phyloP scores from a whole-genome alignment of 2,797 vertebrate species.

The Macropus fuliginosus region DNA sequence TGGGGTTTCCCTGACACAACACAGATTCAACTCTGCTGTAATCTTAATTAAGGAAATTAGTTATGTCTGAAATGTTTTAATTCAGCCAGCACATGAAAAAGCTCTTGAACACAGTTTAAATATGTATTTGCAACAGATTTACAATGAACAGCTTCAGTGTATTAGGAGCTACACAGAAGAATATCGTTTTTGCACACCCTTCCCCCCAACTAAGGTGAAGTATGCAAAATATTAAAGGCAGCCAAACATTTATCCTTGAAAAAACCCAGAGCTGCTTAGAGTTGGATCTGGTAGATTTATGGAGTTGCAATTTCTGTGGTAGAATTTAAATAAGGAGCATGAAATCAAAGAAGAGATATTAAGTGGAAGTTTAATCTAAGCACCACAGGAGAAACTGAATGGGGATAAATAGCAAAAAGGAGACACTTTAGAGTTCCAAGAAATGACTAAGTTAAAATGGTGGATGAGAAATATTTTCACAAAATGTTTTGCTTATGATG shows the following conservation, averaged over 20 bases:
- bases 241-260: not conserved
- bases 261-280: not conserved
- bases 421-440: not conserved
- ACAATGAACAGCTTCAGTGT: not conserved
- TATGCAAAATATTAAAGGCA: not conserved
- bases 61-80: not conserved
- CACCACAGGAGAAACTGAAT: not conserved
- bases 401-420: not conserved
- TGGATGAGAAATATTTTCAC: not conserved
- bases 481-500: not conserved
- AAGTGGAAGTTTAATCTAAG: not conserved
- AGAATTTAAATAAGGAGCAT: not conserved
- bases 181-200: not conserved
- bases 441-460: not conserved
- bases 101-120: not conserved
- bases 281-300: not conserved
- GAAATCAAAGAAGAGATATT: not conserved
- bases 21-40: not conserved
- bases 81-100: slow-evolving; percentile 7
- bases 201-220: not conserved
- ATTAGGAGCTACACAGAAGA: not conserved
- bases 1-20: slow-evolving; percentile 15
- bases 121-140: not conserved
- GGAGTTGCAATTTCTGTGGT: not conserved
- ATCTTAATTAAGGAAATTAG: not conserved